phyloP scores from a whole-genome alignment of 2,888 invertebrate species.

The Smittia aterrima region DNA sequence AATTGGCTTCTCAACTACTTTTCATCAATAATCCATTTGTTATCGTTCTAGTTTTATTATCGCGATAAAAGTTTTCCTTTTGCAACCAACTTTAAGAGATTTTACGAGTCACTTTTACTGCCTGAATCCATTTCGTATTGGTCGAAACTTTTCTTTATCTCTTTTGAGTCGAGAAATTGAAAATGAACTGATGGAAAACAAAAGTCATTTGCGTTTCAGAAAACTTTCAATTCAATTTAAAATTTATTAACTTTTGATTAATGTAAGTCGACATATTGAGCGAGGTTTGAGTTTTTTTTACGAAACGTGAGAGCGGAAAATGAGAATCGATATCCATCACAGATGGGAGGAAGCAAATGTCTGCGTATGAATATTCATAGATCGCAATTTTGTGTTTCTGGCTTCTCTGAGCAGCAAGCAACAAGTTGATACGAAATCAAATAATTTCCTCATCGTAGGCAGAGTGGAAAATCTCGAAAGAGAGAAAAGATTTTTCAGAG shows the following conservation, averaged over 20 bases:
- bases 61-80: slow-evolving; percentile 9
- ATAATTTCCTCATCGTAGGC: not conserved
- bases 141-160: not conserved
- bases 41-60: not conserved
- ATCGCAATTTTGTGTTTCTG: not conserved
- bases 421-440: slow-evolving; percentile 3
- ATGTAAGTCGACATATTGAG: slow-evolving; percentile 15
- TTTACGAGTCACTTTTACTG: not conserved
- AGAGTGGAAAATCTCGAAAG: not conserved
- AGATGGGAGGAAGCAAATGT: not conserved
- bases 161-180: not conserved
- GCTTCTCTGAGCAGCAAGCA: not conserved
- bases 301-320: not conserved
- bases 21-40: not conserved
- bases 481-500: not conserved
- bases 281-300: not conserved
- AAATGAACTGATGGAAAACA: not conserved
- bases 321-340: not conserved
- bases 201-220: too few relatives aligned
- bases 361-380: slow-evolving; percentile 1
- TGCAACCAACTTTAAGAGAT: slow-evolving; percentile 21
- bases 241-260: not conserved
- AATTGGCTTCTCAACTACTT: not conserved
- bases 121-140: not conserved
- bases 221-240: too few relatives aligned